These are phyloP conservation scores for Oligia latruncula DNA, from an alignment of 2,888 invertebrate species.

Conservation along the genomic window DNA sequence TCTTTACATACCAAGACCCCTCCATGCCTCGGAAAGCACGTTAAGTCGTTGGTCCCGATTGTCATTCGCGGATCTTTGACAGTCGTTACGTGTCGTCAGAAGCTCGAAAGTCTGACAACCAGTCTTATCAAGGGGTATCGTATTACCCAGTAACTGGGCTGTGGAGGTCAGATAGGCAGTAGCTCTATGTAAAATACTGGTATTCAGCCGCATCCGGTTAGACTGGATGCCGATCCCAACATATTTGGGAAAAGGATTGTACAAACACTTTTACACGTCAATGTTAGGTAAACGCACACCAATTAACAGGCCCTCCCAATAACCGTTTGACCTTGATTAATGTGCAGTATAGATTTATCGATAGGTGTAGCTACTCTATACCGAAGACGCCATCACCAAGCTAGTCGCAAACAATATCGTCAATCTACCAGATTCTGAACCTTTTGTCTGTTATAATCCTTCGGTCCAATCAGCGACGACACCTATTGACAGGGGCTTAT, in stretches of 20 bases:
- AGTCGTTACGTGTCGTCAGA: neutral
- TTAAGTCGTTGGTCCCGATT: neutral
- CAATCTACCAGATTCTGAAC: constrained; percentile 17
- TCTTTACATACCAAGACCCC: too few species aligned
- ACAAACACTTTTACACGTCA: too few species aligned
- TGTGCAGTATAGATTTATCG: neutral
- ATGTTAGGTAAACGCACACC: neutral
- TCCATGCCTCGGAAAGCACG: neutral
- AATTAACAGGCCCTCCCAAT: neutral
- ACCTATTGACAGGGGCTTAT: constrained; percentile 18
- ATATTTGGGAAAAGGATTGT: too few species aligned
- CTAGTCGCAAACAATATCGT: constrained; percentile 12
- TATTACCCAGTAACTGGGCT: too few species aligned
- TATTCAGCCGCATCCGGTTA: too few species aligned
- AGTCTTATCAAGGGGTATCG: too few species aligned
- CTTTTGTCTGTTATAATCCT: constrained; percentile 22
- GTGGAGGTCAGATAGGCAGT: too few species aligned
- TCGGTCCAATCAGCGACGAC: constrained; percentile 18
- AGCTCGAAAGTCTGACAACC: neutral
- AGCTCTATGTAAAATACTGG: too few species aligned
- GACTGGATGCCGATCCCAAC: too few species aligned
- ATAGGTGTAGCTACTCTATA: neutral
- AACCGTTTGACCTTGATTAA: neutral
- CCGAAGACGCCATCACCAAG: neutral
- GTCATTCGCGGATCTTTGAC: neutral